These are phyloP conservation scores for Tamias sibiricus DNA, from an alignment of 2,113 vertebrate genomes.

Conservation along the genomic window DNA sequence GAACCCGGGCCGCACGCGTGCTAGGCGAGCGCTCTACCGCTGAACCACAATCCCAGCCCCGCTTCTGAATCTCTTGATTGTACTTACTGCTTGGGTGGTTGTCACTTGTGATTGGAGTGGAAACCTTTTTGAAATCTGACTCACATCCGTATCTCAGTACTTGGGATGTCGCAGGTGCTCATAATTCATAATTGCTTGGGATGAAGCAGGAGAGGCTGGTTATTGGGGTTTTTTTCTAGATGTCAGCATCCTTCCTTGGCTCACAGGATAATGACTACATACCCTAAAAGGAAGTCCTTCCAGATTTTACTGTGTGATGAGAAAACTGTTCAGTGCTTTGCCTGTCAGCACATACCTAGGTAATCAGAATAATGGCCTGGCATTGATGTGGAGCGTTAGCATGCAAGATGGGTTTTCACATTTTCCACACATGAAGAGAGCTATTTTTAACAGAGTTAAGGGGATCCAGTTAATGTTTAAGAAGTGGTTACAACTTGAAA, in stretches of 20 bases:
- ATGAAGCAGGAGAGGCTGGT: background rate
- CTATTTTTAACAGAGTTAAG: background rate
- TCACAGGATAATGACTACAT: background rate
- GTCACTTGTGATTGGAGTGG: background rate
- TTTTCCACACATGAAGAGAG: background rate
- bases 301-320: background rate
- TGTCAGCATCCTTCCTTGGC: background rate
- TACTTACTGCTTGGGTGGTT: background rate
- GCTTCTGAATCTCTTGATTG: background rate
- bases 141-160: background rate
- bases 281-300: background rate
- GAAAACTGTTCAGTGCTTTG: background rate
- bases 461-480: conserved; percentile 4
- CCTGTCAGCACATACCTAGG: background rate
- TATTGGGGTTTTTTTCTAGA: background rate
- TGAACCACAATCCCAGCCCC: too few relatives aligned
- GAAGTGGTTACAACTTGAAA: background rate
- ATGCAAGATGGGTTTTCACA: background rate
- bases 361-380: background rate
- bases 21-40: too few relatives aligned
- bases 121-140: background rate
- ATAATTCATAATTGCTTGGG: background rate
- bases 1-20: too few relatives aligned
- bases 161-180: background rate
- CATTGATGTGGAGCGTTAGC: background rate